A percentile compares a stretch with the other conserved stretches of the same genome.
phyloP scores from a whole-genome alignment of 1,140 invertebrate species.

The Magallana angulata region DNA sequence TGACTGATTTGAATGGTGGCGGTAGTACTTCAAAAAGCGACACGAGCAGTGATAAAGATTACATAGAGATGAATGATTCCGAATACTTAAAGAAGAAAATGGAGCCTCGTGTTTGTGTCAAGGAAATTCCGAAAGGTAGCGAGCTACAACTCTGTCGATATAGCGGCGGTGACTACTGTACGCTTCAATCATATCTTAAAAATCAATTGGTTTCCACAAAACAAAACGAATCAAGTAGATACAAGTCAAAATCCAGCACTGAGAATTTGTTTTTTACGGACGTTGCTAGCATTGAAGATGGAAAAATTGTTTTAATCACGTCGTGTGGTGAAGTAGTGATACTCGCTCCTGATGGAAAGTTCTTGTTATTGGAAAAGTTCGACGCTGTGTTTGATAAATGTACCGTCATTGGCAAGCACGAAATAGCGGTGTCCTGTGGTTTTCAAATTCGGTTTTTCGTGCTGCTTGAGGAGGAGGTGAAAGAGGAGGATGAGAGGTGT shows the following conservation, averaged over 20 bases:
- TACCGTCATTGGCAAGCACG: background rate
- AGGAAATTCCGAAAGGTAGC: too few species aligned
- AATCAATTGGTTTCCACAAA: background rate
- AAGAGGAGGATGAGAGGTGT: conserved; percentile 7
- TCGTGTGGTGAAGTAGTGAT: background rate
- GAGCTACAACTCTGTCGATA: too few species aligned
- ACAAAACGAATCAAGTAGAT: background rate
- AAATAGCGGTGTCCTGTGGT: background rate
- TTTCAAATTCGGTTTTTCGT: background rate
- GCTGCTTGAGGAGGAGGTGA: background rate
- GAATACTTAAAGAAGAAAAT: too few species aligned
- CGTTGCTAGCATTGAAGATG: background rate
- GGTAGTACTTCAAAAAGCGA: too few species aligned
- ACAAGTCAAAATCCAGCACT: background rate
- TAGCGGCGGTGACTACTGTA: background rate
- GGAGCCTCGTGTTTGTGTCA: too few species aligned
- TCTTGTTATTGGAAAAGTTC: background rate
- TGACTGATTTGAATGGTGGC: too few species aligned
- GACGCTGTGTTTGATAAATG: background rate
- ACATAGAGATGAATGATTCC: too few species aligned
- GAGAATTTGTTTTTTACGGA: background rate
- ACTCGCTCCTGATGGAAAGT: background rate
- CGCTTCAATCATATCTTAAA: background rate
- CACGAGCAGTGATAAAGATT: too few species aligned
- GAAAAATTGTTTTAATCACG: background rate